Evolutionary conservation across 2,113 vertebrate species (phyloP), one percentile per base, ranked within the genome.

Genomic region (Saimiri boliviensis): DNA sequence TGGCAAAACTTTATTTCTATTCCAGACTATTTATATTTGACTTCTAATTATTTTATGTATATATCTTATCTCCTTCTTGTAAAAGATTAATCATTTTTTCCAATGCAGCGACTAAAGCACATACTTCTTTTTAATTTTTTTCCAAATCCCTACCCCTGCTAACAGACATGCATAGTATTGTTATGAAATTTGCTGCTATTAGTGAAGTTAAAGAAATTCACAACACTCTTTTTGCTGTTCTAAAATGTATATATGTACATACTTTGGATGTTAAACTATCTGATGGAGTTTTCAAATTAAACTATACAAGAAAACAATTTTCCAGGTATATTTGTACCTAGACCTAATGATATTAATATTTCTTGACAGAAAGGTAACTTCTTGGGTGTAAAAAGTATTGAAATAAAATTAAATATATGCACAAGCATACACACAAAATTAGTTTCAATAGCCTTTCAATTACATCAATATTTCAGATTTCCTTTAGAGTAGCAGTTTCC

Each of bases 251-350:
- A 14, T 52, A 37, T 52, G 32, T 70, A 63, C 35, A 23, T 70
- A 70, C 27, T n/a, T 52, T 42, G 0, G 8, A 66, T n/a, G 91
- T 89, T 83, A 35, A 92, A 63, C 19, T 56, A 71, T 47, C 71
- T 82, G 66, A n/a, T 68, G 54, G 93, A 56, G 13, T 40, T 92
- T 94, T 91, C 8, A 84, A 93, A 37, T 89, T 94, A 40, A 94
- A 73, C 77, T 71, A 6, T 70, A 81, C 5, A 89, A 8, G 10
- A 60, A 91, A 74, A 83, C 90, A 14, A 81, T 58, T 94, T 84
- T 20, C 3, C 21, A 49, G 4, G 35, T 40, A 79, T 4, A 37
- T 85, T 56, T 87, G 9, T 6, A 63, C 27, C 8, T 54, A 70
- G 8, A 70, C 30, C 9, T 76, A 76, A 25, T 10, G 9, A 3